These are phyloP conservation scores for Syndactyla subalaris DNA, from an alignment of 2,797 vertebrate species.

Conservation along the genomic window DNA sequence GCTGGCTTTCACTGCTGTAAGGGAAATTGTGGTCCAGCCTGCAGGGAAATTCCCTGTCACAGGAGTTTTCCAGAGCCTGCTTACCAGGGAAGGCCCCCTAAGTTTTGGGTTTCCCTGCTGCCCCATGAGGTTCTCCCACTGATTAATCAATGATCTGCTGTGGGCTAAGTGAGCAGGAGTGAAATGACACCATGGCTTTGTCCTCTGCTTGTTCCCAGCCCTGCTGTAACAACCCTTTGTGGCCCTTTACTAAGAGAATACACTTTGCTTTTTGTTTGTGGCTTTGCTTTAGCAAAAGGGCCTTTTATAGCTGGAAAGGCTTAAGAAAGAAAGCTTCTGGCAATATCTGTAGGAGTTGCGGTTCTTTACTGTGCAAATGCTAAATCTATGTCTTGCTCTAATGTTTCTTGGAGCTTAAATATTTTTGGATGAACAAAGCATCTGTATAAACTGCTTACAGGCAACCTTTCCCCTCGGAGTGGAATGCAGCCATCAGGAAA, in stretches of 20 bases:
- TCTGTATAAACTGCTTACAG: not conserved
- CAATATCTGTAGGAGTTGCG: not conserved
- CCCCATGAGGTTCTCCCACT: not conserved
- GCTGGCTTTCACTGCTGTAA: not conserved
- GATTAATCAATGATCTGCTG: not conserved
- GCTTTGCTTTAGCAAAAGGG: not conserved
- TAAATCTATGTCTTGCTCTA: not conserved
- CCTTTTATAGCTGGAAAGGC: not conserved
- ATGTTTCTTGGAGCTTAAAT: not conserved
- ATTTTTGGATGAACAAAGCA: constrained; percentile 11
- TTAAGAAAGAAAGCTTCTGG: not conserved
- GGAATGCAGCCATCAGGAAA: not conserved
- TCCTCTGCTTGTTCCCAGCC: not conserved
- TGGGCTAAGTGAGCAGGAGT: not conserved
- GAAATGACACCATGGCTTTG: not conserved
- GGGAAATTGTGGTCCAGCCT: not conserved
- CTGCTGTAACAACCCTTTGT: not conserved
- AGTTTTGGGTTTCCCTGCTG: not conserved
- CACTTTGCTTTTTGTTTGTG: not conserved
- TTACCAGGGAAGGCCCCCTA: fast-evolving
- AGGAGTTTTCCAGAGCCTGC: not conserved
- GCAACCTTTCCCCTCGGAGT: not conserved
- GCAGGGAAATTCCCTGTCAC: not conserved
- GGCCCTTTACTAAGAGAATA: not conserved
- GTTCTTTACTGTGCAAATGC: not conserved